Evolutionary conservation across 2,113 vertebrate species (phyloP), one percentile per base, ranked within the genome.

Genomic region (Scomber colias): DNA sequence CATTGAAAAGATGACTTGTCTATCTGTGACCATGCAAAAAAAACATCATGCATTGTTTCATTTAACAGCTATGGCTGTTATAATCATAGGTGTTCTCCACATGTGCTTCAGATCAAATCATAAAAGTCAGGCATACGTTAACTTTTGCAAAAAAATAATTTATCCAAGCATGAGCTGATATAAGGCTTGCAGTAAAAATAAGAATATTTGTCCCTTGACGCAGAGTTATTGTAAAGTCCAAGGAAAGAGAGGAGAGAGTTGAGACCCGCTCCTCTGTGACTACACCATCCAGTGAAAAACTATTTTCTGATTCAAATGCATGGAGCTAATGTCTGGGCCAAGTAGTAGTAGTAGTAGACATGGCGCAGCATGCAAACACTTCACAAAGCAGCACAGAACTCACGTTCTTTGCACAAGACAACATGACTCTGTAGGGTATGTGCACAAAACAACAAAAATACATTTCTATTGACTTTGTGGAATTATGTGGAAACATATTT

Each of bases 41-140:
- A 68, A 67, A 15, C 51, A 72, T 55, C 35, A 59, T 3, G 5
- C 75, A 61, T 49, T 75, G 70, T 74, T 85, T 83, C 30, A 45
- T 44, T 86, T 75, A 74, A 71, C 45, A 71, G 61, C 73, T 19
- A 50, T 16, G 19, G 66, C 49, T 82, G 35, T 75, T 61, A 31
- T 82, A 76, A 81, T 59, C 16, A 16, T 56, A 83, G 66, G 79
- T 79, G 77, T 70, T 73, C 60, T 82, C 76, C 64, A 84, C 82
- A 85, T 85, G 84, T 79, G 85, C 66, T 86, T 91, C 68, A 75
- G 70, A 87, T 84, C 54, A 87, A 79, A 83, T 76, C 77, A 81
- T 82, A 86, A 81, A 77, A 79, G 63, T 53, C 69, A 73, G 30
- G 51, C 65, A 51, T 69, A 27, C 24, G 24, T 27, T 27, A 68